Evolutionary conservation across 2,888 invertebrate species (phyloP).

Genomic region (Sussaba pulchella): DNA sequence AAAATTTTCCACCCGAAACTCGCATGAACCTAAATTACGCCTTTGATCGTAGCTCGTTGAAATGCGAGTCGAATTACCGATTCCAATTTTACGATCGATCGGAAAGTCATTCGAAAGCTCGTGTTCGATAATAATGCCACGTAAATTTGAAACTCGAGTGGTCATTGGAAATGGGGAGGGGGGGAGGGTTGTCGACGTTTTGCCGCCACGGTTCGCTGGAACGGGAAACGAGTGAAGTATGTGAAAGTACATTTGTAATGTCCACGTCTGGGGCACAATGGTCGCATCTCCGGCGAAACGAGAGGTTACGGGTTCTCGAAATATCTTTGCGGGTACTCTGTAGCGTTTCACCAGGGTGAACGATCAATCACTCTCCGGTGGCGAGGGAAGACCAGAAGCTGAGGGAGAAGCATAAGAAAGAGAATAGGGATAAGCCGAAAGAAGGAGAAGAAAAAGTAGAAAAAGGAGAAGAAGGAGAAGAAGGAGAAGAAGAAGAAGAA

Average conservation of each 20-base stretch:
- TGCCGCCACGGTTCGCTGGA: conserved; percentile 7
- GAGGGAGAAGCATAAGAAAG: too few relatives aligned
- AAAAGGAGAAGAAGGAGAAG: conserved; percentile 50
- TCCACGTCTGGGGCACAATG: conserved; percentile 21
- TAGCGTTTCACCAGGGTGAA: conserved; percentile 63
- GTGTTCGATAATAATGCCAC: background rate
- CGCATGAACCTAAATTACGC: too few relatives aligned
- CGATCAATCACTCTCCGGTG: conserved; percentile 77
- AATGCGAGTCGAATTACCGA: conserved; percentile 1
- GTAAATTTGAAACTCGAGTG: background rate
- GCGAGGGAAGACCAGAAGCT: conserved; percentile 57
- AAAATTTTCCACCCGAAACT: too few relatives aligned
- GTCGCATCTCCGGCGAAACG: too few relatives aligned
- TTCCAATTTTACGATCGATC: conserved; percentile 5
- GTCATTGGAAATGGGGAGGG: background rate
- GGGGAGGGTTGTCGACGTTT: too few relatives aligned
- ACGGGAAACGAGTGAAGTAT: conserved; percentile 17
- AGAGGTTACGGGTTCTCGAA: conserved; percentile 64
- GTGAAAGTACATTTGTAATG: conserved; percentile 14
- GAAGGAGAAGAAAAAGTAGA: too few relatives aligned
- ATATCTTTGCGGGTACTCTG: conserved; percentile 65
- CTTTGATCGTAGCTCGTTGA: too few relatives aligned
- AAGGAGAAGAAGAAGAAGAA: conserved; percentile 17
- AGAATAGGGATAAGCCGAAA: conserved; percentile 10
- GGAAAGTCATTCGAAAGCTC: background rate